Base-by-base conservation (phyloP, 2,113 vertebrate species). In the Mormyrus lacerda region DNA sequence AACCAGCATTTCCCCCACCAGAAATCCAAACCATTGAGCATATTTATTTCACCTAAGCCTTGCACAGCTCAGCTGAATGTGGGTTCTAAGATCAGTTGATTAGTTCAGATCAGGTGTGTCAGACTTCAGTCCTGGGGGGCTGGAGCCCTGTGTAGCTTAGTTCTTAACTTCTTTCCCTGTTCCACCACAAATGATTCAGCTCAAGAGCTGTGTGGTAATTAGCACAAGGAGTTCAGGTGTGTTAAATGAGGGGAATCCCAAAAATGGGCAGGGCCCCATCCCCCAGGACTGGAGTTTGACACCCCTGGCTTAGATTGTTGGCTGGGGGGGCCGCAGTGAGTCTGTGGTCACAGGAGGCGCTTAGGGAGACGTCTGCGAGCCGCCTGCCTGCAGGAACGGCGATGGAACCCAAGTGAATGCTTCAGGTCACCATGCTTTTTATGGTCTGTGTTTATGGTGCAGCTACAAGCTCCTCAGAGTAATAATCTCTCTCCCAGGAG, bases 401-500 rank as follows among this genome's bases (percentile, higher is more conserved):
- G 31, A 35, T 4, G 65, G n/a, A 15, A 73, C 31, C n/a, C 65
- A 35, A 15, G 27, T 27, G 9, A 1, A 73, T 9, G 58, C 24
- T 76, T 76, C 31, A 17, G 11, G 1, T 76, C 31, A 39, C 13
- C 31, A 39, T 4, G 1, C 31, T 39, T 39, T 21, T 5, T 76
- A 76, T 3, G n/a, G n/a, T 65, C 24, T 76, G 4, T 76, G 31
- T 79, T 19, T 79, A 42, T 42, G 73, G 73, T 79, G 73, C 35
- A 42, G 39, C 35, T 42, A 42, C 4, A 79, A 79, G 35, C 31
- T 42, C 73, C 31, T 42, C 73, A 39, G 35, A 42, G 13, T 79
- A 79, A 42, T 42, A 31, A 79, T 42, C 21, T 85, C 24, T 88
- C 10, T 51, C 88, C 31, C 10, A 31, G 87, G 96, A 98, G 94